phyloP scores from a whole-genome alignment of 1,140 invertebrate species.

The Nasonia vitripennis region DNA sequence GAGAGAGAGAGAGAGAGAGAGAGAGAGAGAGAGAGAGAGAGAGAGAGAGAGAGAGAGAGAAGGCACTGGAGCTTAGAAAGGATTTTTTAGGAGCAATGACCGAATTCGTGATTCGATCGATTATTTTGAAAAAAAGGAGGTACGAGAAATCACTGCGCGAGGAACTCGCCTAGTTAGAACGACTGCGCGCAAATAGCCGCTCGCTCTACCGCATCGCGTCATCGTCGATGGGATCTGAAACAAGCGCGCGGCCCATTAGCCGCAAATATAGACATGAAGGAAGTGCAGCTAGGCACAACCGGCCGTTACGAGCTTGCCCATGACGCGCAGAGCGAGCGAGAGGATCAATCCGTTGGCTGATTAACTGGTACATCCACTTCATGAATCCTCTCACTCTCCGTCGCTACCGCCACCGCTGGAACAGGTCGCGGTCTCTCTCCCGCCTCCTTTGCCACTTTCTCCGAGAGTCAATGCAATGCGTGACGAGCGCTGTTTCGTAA shows the following conservation, averaged over 20 bases:
- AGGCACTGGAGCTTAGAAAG: too few species aligned
- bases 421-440: not conserved
- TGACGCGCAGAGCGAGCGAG: not conserved
- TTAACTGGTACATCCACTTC: conserved; percentile 13
- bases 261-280: conserved; percentile 28
- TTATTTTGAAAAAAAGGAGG: too few species aligned
- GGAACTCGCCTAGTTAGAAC: too few species aligned
- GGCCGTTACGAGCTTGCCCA: not conserved
- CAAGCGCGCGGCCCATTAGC: not conserved
- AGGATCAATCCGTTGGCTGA: conserved; percentile 13
- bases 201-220: not conserved
- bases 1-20: too few species aligned
- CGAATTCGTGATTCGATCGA: too few species aligned
- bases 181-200: too few species aligned
- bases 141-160: too few species aligned
- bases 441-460: conserved; percentile 59
- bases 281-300: not conserved
- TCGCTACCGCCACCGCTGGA: conserved; percentile 48
- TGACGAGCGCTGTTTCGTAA: conserved; percentile 24
- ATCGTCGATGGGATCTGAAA: not conserved
- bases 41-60: too few species aligned
- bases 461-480: conserved; percentile 13
- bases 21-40: too few species aligned
- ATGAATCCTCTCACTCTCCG: conserved; percentile 55
- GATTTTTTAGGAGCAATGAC: too few species aligned